These are phyloP conservation scores for Araneus ventricosus DNA, from an alignment of 1,140 invertebrate species.

Conservation along the genomic window DNA sequence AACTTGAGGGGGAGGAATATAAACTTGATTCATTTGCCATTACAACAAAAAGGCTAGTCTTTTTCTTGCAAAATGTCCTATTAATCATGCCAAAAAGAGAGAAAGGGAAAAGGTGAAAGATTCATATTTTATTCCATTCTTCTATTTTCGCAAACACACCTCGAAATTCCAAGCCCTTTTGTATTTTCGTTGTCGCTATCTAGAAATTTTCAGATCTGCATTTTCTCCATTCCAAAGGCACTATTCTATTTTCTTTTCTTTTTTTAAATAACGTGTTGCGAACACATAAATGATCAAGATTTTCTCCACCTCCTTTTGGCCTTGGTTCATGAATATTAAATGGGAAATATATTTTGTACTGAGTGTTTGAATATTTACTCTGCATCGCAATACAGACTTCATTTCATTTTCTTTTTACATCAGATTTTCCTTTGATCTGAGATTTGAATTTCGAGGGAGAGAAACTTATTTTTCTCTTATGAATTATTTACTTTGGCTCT, in stretches of 20 bases:
- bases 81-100: neutral
- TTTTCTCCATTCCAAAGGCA: neutral
- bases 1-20: no score
- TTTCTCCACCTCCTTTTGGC: neutral
- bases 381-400: neutral
- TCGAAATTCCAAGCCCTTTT: neutral
- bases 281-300: neutral
- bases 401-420: neutral
- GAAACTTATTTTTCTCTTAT: neutral
- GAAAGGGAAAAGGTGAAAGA: neutral
- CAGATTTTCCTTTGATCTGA: neutral
- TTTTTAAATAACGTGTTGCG: neutral
- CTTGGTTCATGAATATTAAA: neutral
- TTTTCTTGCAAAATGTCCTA: no score
- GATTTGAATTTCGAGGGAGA: neutral
- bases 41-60: no score
- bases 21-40: no score
- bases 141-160: neutral
- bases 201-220: neutral
- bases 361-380: slow-evolving; percentile 25
- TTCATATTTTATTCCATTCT: neutral
- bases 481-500: neutral
- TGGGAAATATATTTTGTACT: neutral
- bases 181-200: neutral
- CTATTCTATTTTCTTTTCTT: neutral